These are phyloP conservation scores for Rhagonycha lutea DNA, from an alignment of 2,888 invertebrate species.

Conservation along the genomic window DNA sequence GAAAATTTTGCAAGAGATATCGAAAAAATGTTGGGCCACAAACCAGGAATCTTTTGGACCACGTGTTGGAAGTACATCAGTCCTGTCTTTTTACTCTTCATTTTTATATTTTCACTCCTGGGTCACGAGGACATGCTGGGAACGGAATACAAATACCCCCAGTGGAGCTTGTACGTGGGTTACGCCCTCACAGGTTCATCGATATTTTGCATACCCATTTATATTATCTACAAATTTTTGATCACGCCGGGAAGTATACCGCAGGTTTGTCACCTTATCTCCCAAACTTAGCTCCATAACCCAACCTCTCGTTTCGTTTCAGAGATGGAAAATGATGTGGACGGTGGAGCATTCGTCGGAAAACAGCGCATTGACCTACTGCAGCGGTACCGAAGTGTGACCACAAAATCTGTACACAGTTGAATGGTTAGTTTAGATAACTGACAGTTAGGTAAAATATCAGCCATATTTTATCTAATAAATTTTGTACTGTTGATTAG, in stretches of 20 bases:
- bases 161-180: slow-evolving; percentile 81
- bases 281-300: neutral
- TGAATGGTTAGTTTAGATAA: slow-evolving; percentile 52
- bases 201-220: slow-evolving; percentile 82
- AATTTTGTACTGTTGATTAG: slow-evolving; percentile 19
- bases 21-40: slow-evolving; percentile 80
- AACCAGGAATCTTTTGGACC: slow-evolving; percentile 79
- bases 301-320: slow-evolving; percentile 38
- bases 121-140: slow-evolving; percentile 81
- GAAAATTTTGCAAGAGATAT: slow-evolving; percentile 81
- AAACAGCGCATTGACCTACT: slow-evolving; percentile 55
- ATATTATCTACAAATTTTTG: slow-evolving; percentile 77
- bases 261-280: slow-evolving; percentile 52
- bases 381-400: slow-evolving; percentile 60
- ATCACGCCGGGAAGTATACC: slow-evolving; percentile 67
- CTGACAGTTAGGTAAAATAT: slow-evolving; percentile 33
- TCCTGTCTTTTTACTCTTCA: slow-evolving; percentile 78
- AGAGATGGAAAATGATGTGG: slow-evolving; percentile 59
- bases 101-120: slow-evolving; percentile 82
- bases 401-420: slow-evolving; percentile 53
- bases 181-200: slow-evolving; percentile 85
- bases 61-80: slow-evolving; percentile 87
- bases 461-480: slow-evolving; percentile 45
- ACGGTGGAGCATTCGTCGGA: slow-evolving; percentile 56
- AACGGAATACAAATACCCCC: slow-evolving; percentile 74